Base-by-base conservation (phyloP, 1,140 invertebrate genomes). In the Drosophila watanabei region DNA sequence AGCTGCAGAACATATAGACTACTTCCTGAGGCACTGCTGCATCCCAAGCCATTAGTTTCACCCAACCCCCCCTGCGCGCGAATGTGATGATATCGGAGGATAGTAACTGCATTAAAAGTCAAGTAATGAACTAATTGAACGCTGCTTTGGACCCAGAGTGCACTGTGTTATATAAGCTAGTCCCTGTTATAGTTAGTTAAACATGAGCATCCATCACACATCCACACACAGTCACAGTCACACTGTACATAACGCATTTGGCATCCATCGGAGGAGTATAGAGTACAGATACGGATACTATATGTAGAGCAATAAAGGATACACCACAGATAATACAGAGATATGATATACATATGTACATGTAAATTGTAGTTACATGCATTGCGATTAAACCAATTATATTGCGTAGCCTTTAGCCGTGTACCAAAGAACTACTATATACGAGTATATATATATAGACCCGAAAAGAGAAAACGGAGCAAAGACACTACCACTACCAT, bases 331-430 rank as follows among this genome's bases (percentile, higher is more conserved):
- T 79, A 79, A 72, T 72, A 76, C 62, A 52, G 59, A 60, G 58
- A 85, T 48, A 60, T 65, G 62, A 32, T 37, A 52, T 64, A 75
- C 56, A 43, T 65, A 61, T 65, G 46, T 41, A 69, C 51, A 76
- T 80, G 58, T 80, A 78, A 76, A 79, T 84, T 78, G 56, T 80
- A 75, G 71, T 78, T 71, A 79, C 73, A 77, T 79, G 64, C 68
- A 77, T 76, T 72, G 69, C 56, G 48, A 82, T 82, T 77, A 82
- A 54, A 71, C 14, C 49, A 75, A 61, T 75, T 75, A 72, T 87
- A 87, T 81, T 83, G 80, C 83, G 72, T 87, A 88, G 84, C 84
- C 84, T 80, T 89, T 89, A 89, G 86, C 70, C 81, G 78, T 89
- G 85, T 88, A 88, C 85, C 85, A 89, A 90, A 88, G 78, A 83